These are phyloP conservation scores for Rhadinocentrus ornatus DNA, from an alignment of 2,797 vertebrate genomes.

Conservation along the genomic window DNA sequence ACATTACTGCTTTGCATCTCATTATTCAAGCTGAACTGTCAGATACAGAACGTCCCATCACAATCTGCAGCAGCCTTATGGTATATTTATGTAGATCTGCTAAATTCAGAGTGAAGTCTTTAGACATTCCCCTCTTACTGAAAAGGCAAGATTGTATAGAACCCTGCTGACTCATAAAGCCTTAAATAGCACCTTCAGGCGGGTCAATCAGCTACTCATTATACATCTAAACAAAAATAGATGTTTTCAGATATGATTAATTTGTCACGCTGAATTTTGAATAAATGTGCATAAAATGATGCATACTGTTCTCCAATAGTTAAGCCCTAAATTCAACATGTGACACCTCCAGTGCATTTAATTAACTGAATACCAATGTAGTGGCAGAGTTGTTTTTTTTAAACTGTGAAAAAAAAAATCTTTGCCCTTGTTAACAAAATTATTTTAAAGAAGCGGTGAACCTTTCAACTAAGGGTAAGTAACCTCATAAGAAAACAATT, in stretches of 20 bases:
- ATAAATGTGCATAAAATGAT: neutral
- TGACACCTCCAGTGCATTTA: too few species aligned
- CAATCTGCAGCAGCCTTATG: slow-evolving; percentile 19
- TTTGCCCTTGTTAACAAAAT: too few species aligned
- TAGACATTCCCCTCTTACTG: slow-evolving; percentile 1
- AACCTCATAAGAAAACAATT: too few species aligned
- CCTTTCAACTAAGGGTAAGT: too few species aligned
- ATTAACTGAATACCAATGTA: too few species aligned
- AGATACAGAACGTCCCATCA: slow-evolving; percentile 24
- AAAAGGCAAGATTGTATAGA: neutral
- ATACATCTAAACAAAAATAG: neutral
- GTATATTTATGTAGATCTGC: slow-evolving; percentile 35
- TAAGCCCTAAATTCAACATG: too few species aligned
- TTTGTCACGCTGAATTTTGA: neutral
- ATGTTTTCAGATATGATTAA: neutral
- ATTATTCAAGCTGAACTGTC: slow-evolving; percentile 46
- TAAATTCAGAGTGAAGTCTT: slow-evolving; percentile 28
- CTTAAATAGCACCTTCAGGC: neutral
- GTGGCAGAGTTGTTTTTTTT: too few species aligned
- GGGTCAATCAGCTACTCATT: neutral
- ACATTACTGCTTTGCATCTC: slow-evolving; percentile 57
- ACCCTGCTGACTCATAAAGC: slow-evolving; percentile 9
- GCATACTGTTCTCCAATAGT: neutral
- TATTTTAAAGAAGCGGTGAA: too few species aligned
- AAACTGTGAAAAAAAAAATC: too few species aligned